Conservation (phyloP, 2,113 vertebrate species). For the Cichladusa arquata region DNA sequence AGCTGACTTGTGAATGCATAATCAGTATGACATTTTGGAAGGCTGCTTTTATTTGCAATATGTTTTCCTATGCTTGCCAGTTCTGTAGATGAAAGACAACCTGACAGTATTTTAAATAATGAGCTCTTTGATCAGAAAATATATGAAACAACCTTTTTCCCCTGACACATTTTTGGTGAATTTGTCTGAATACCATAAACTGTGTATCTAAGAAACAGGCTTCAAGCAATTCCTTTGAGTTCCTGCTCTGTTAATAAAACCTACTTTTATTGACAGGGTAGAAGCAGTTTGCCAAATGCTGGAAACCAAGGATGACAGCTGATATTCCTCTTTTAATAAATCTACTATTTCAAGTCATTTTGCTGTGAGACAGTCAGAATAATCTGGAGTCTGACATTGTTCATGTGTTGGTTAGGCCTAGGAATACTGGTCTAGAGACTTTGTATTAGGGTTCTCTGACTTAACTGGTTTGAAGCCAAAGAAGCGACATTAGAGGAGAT, state of each 20-base stretch:
- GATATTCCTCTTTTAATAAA: slow-evolving; percentile 13
- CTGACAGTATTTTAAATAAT: slow-evolving; percentile 15
- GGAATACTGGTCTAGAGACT: background rate
- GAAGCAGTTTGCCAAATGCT: background rate
- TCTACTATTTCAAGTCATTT: background rate
- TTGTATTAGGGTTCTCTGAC: background rate
- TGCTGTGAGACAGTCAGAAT: background rate
- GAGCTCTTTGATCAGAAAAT: slow-evolving; percentile 28
- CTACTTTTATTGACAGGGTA: slow-evolving; percentile 9
- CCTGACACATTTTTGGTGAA: background rate
- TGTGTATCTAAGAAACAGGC: slow-evolving; percentile 27
- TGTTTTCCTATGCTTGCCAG: slow-evolving; percentile 19
- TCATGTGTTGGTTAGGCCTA: background rate
- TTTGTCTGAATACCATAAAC: slow-evolving; percentile 38
- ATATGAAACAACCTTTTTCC: background rate
- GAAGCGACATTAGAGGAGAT: background rate
- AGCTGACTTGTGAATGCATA: slow-evolving; percentile 14
- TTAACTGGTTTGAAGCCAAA: background rate
- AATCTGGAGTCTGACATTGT: background rate
- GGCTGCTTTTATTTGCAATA: slow-evolving; percentile 35
- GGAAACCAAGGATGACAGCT: slow-evolving; percentile 6
- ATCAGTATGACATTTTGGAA: slow-evolving; percentile 25
- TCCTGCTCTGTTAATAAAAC: slow-evolving; percentile 11
- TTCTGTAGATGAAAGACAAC: slow-evolving; percentile 31
- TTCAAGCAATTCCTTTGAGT: slow-evolving; percentile 43